Base-by-base conservation (phyloP, 1,140 invertebrate species). In the Rhagoletis zephyria region DNA sequence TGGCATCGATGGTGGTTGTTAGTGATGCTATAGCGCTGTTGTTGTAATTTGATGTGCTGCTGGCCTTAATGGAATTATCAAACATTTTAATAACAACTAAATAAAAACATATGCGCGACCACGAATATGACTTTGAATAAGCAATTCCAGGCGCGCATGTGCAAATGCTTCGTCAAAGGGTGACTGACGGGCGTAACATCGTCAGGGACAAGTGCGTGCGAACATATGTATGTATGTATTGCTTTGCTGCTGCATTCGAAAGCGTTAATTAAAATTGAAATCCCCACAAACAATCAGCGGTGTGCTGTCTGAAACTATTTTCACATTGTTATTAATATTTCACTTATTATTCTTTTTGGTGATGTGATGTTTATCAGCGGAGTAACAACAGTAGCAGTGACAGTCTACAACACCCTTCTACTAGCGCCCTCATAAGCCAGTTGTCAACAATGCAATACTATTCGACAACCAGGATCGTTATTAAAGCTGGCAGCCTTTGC, bases 51-150 rank as follows among this genome's bases (percentile, higher is more conserved):
- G 61, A 63, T 63, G 12, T 63, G 61, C n/a, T 63, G 61, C 61
- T 63, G 61, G 74, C n/a, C 48, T 87, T 85, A 92, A 92, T 90
- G 91, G 90, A 91, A 92, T 92, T 91, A 91, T 91, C 90, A 92
- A 92, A 92, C 90, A 90, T 92, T 92, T 92, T 92, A 92, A 92
- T 92, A 92, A 92, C 91, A 92, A 30, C 30, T 30, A 30, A 92
- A 92, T 91, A 90, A 92, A 92, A 92, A 92, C 91, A 92, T 91
- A 90, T 92, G 70, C 70, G 91, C 81, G 56, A 19, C 77, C 10
- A 30, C 42, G 59, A 48, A 87, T 16, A 14, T 64, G 19, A 40
- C 4, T 67, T 6, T 60, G 19, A 51, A 5, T 9, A 85, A n/a
- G 77, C 48, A 59, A 59, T 63, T 14, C 12, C 16, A 63, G 61